These are phyloP conservation scores for Jacana jacana DNA, from an alignment of 2,113 vertebrate genomes.

Conservation along the genomic window DNA sequence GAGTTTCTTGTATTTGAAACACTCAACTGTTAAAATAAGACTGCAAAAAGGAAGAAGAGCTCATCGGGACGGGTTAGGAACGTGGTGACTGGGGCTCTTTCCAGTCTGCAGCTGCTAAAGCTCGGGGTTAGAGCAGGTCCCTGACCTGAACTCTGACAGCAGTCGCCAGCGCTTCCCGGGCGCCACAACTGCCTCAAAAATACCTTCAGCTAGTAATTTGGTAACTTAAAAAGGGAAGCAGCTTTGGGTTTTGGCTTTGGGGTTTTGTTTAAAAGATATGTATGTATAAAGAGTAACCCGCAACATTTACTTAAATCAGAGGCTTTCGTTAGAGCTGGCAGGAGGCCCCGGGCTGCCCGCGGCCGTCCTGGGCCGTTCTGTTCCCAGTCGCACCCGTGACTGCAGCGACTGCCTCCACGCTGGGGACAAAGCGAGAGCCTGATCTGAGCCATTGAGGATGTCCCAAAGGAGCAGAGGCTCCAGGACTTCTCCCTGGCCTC, in stretches of 20 bases:
- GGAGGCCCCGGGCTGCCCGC: neutral
- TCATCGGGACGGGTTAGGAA: neutral
- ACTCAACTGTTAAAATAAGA: neutral
- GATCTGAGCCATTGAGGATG: neutral
- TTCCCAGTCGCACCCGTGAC: neutral
- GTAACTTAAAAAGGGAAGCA: neutral
- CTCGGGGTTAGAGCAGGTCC: no score
- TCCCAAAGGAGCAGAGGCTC: neutral
- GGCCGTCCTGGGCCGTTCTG: slow-evolving; percentile 14
- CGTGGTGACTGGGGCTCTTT: neutral
- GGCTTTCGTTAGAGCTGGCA: slow-evolving; percentile 24
- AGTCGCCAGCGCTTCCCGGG: neutral
- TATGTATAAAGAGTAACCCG: neutral
- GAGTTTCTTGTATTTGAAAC: neutral
- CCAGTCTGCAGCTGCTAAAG: no score
- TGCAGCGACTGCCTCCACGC: neutral
- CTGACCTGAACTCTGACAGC: neutral
- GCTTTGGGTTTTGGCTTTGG: neutral
- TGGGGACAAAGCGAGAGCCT: neutral
- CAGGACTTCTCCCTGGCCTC: neutral
- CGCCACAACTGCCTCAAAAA: neutral
- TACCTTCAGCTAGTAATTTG: neutral
- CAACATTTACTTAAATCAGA: slow-evolving; percentile 9
- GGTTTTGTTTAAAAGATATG: neutral
- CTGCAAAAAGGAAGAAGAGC: neutral